Evolutionary conservation across 1,140 invertebrate genomes (phyloP).

Genomic region (Tribolium madens): DNA sequence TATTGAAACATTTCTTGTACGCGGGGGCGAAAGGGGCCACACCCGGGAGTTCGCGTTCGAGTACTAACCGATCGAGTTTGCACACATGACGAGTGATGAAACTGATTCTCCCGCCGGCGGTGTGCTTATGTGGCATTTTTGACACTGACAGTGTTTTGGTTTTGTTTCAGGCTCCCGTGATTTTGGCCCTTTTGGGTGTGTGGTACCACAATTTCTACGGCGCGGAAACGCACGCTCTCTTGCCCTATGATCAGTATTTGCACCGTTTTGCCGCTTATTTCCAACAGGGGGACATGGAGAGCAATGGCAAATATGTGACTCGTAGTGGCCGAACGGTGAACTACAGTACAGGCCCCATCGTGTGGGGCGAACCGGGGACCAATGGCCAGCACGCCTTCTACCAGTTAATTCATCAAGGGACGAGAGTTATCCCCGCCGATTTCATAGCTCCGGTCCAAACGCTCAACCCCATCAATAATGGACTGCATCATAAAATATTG

Average conservation of each 20-base stretch:
- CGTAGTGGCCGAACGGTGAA: constrained; percentile 76
- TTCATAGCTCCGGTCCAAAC: constrained; percentile 95
- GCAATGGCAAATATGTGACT: constrained; percentile 97
- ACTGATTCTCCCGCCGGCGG: not conserved
- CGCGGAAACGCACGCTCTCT: constrained; percentile 93
- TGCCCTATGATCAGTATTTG: constrained; percentile 99
- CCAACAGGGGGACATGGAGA: constrained; percentile 99
- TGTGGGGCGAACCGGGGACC: constrained; percentile 95
- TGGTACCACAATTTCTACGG: constrained; percentile 98
- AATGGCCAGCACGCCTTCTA: constrained; percentile 99
- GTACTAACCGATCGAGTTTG: not conserved
- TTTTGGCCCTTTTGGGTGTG: constrained; percentile 93
- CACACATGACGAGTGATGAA: not conserved
- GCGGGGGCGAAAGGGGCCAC: not conserved
- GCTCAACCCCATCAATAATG: constrained; percentile 90
- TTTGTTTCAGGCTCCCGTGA: constrained; percentile 91
- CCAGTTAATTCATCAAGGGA: constrained; percentile 94
- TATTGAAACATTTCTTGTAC: not conserved
- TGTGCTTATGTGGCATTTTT: not conserved
- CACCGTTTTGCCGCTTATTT: constrained; percentile 99
- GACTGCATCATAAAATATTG: constrained; percentile 87
- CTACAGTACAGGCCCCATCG: constrained; percentile 74
- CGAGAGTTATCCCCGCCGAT: constrained; percentile 93
- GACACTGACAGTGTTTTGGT: too few relatives aligned
- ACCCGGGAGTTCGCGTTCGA: not conserved